Percentiles rank a stretch among this genome's conserved stretches.
Conservation (phyloP, 2,113 vertebrate species). For the Rhinolophus sinicus region DNA sequence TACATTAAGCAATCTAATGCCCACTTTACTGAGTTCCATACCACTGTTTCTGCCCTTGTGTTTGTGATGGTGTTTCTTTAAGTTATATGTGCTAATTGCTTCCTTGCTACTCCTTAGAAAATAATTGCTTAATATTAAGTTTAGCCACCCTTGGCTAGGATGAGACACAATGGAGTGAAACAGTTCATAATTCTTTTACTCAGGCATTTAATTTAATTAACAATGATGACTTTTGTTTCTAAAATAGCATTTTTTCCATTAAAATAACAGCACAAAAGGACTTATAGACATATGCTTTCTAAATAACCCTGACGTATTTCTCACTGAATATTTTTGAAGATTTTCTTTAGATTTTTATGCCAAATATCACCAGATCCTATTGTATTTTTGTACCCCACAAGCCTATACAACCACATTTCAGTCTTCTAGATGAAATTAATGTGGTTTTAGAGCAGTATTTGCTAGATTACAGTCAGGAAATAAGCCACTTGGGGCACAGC, state of each 20-base stretch:
- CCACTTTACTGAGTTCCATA: slow-evolving; percentile 70
- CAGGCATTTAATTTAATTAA: slow-evolving; percentile 75
- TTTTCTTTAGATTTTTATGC: slow-evolving; percentile 62
- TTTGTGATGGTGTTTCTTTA: slow-evolving; percentile 79
- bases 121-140: slow-evolving; percentile 83
- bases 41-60: slow-evolving; percentile 62
- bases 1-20: slow-evolving; percentile 53
- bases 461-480: slow-evolving; percentile 54
- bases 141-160: slow-evolving; percentile 72
- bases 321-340: slow-evolving; percentile 68
- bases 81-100: slow-evolving; percentile 68
- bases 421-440: background rate
- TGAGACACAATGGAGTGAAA: slow-evolving; percentile 64
- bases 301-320: slow-evolving; percentile 69
- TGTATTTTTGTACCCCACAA: background rate
- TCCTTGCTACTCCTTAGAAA: slow-evolving; percentile 79
- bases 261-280: slow-evolving; percentile 62
- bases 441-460: background rate
- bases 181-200: slow-evolving; percentile 66
- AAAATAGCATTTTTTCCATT: slow-evolving; percentile 67
- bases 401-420: background rate
- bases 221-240: slow-evolving; percentile 58
- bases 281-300: background rate
- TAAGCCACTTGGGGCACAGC: slow-evolving; percentile 27
- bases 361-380: background rate